Base-by-base conservation (phyloP, 2,113 vertebrate species). In the Antigone vipio region DNA sequence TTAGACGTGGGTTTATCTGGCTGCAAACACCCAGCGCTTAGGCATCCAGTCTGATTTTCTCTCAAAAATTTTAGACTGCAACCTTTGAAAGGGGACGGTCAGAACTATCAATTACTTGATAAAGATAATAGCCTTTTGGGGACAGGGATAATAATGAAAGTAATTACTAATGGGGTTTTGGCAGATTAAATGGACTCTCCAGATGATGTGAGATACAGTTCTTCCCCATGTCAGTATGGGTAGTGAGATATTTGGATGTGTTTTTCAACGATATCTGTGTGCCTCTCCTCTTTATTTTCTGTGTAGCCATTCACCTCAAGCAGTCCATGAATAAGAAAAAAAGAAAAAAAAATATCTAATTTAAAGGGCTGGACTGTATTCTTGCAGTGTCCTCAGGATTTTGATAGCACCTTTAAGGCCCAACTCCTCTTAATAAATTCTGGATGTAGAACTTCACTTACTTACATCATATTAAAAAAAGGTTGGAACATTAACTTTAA, bases 401-500 rank as follows among this genome's bases (percentile, higher is more conserved):
- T 91, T 77, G 42, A 58, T 79, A 82, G 83, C 50, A 66, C 27
- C 1, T 93, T 35, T 71, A 85, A 85, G 85, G n/a, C 73, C 62
- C 90, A 74, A 7, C 64, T 97, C 45, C 17, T 40, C 60, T 95
- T 95, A 88, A 96, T 96, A 93, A 95, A 89, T 93, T 85, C 45
- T 87, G 58, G 14, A 52, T 74, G 45, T 90, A 92, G 92, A 90
- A 82, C 20, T 81, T 82, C 53, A 58, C 69, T 73, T 90, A 72
- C 72, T 59, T 67, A 35, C 55, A 44, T 72, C 73, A 34, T 52
- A 78, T 88, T 96, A 79, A 79, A 94, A 84, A 80, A 84, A 60
- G 23, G 78, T 94, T 63, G 79, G 82, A 92, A 91, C 80, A 96
- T 93, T 89, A 85, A 66, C 93, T 97, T 95, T 95, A 95, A 97